Conservation (phyloP, 2,113 vertebrate genomes). For the Eolophus roseicapilla region DNA sequence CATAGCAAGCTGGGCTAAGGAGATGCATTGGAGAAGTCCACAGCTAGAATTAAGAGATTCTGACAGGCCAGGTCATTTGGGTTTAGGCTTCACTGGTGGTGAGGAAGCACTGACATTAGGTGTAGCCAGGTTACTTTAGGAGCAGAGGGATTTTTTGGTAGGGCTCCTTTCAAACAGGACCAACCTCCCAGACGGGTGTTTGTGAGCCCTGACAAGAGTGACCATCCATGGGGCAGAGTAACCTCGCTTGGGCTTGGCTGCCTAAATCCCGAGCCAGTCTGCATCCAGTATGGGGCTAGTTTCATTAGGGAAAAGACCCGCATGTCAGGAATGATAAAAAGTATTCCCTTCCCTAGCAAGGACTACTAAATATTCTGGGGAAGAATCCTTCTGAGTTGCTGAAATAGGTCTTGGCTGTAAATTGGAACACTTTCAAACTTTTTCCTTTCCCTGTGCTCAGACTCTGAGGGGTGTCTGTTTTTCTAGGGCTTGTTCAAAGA, state of each 20-base stretch:
- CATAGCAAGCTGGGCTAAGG: rapidly evolving
- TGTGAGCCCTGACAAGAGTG: background rate
- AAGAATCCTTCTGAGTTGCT: background rate
- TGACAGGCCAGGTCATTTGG: background rate
- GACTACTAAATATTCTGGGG: background rate
- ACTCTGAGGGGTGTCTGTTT: background rate
- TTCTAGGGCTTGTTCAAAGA: slow-evolving; percentile 13
- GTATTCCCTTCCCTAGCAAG: background rate
- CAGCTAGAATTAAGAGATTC: background rate
- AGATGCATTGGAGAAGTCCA: background rate
- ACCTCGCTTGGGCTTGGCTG: background rate
- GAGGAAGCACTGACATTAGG: background rate
- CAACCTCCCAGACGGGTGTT: background rate
- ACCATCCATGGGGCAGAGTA: background rate
- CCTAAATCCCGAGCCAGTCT: background rate
- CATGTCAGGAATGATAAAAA: background rate
- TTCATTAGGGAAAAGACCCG: background rate
- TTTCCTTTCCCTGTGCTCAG: background rate
- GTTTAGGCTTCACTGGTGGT: background rate
- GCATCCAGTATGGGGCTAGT: background rate
- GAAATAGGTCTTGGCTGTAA: background rate
- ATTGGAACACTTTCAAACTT: background rate
- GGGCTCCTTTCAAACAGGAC: background rate
- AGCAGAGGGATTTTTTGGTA: background rate
- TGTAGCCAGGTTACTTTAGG: background rate